phyloP scores from a whole-genome alignment of 2,888 invertebrate species.

The Clitarchus hookeri region DNA sequence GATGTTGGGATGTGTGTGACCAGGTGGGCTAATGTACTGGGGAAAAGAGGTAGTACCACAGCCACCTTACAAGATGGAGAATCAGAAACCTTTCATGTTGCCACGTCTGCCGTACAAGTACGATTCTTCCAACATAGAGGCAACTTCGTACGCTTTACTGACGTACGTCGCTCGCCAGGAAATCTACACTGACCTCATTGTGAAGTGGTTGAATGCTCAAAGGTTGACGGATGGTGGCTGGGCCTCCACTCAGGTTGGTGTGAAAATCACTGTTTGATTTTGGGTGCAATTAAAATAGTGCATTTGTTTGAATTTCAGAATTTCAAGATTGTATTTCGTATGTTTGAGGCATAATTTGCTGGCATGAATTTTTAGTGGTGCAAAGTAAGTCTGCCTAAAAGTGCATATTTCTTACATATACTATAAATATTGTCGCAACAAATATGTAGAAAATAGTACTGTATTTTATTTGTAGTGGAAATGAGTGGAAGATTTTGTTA shows the following conservation, averaged over 20 bases:
- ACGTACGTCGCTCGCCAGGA: slow-evolving; percentile 87
- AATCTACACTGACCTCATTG: slow-evolving; percentile 79
- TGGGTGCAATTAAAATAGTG: too few relatives aligned
- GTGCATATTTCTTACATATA: too few relatives aligned
- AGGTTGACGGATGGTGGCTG: slow-evolving; percentile 85
- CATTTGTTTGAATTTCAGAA: too few relatives aligned
- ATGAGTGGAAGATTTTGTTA: too few relatives aligned
- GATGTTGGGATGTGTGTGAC: slow-evolving; percentile 5
- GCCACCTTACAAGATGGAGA: slow-evolving; percentile 84
- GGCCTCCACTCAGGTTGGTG: slow-evolving; percentile 75
- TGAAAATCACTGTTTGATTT: background rate
- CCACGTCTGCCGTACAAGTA: slow-evolving; percentile 86
- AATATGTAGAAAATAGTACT: too few relatives aligned
- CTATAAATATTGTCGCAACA: too few relatives aligned
- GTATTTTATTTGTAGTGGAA: too few relatives aligned
- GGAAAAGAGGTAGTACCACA: slow-evolving; percentile 77
- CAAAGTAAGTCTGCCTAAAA: too few relatives aligned
- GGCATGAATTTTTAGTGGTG: too few relatives aligned
- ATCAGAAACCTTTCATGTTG: slow-evolving; percentile 87
- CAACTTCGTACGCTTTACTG: slow-evolving; percentile 89
- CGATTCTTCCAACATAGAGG: slow-evolving; percentile 90
- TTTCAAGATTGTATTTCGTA: too few relatives aligned
- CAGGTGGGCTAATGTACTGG: slow-evolving; percentile 85
- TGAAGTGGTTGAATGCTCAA: slow-evolving; percentile 89
- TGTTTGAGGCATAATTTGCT: too few relatives aligned